phyloP scores from a whole-genome alignment of 2,797 vertebrate genomes.

The Morus bassanus region DNA sequence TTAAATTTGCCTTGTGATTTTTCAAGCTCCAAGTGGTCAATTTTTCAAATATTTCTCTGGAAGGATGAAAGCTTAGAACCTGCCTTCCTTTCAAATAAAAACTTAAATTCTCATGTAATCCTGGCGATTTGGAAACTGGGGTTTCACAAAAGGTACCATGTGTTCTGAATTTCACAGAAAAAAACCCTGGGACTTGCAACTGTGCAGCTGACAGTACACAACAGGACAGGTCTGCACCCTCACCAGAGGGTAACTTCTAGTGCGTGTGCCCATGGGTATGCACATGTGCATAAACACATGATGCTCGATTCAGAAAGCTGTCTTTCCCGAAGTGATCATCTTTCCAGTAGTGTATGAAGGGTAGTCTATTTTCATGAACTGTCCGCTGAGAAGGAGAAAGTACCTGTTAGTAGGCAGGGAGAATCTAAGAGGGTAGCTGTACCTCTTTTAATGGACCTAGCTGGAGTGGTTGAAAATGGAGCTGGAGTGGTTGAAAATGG shows the following conservation, averaged over 20 bases:
- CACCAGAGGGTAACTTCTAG: neutral
- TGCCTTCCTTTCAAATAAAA: neutral
- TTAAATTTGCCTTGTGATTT: neutral
- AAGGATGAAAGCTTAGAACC: neutral
- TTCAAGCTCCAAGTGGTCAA: neutral
- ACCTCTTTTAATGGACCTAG: neutral
- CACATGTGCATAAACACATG: neutral
- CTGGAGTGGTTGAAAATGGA: neutral
- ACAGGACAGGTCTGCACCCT: neutral
- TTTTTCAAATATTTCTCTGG: neutral
- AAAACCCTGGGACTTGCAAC: neutral
- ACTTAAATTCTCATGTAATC: neutral
- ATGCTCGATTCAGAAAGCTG: neutral
- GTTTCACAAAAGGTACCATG: neutral
- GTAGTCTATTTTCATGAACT: neutral
- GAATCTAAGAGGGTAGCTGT: neutral
- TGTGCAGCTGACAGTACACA: neutral
- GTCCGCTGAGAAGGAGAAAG: neutral
- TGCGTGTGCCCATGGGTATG: fast-evolving
- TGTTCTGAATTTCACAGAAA: neutral
- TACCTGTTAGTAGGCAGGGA: neutral
- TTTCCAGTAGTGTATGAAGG: neutral
- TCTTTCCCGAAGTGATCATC: neutral
- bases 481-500: neutral
- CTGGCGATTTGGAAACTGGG: neutral